Evolutionary conservation across 2,888 invertebrate genomes (phyloP).

Genomic region (Lepidocyrtoides sp.): DNA sequence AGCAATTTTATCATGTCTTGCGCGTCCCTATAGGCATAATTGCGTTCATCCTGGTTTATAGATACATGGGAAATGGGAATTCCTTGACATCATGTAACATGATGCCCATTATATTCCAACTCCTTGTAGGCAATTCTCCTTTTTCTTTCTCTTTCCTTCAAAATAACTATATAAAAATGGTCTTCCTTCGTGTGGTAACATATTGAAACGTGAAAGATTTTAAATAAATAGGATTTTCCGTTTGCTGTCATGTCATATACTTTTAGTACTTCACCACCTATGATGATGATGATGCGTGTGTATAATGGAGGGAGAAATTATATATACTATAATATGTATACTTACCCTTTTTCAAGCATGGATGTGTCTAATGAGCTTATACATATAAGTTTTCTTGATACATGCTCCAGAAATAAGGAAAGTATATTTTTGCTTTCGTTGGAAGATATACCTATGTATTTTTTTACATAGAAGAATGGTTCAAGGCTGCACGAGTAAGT

Average conservation of each 20-base stretch:
- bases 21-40: not conserved
- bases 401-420: not conserved
- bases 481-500: constrained; percentile 64
- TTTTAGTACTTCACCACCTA: not conserved
- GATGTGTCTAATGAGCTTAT: not conserved
- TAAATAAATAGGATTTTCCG: constrained; percentile 38
- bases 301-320: not conserved
- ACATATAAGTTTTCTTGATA: not conserved
- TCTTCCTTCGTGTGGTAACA: constrained; percentile 16
- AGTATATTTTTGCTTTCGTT: not conserved
- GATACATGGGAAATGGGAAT: not conserved
- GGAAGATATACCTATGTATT: not conserved
- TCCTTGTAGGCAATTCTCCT: not conserved
- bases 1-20: not conserved
- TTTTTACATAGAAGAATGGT: constrained; percentile 9
- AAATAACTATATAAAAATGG: not conserved
- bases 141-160: not conserved
- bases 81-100: constrained; percentile 31
- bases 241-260: not conserved
- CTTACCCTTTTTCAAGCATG: not conserved
- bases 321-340: not conserved
- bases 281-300: too few species aligned
- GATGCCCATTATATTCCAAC: constrained; percentile 3
- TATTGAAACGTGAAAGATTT: constrained; percentile 34
- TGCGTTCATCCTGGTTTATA: not conserved